Conservation (phyloP, 1,140 invertebrate species). For the Chlorops oryzae region DNA sequence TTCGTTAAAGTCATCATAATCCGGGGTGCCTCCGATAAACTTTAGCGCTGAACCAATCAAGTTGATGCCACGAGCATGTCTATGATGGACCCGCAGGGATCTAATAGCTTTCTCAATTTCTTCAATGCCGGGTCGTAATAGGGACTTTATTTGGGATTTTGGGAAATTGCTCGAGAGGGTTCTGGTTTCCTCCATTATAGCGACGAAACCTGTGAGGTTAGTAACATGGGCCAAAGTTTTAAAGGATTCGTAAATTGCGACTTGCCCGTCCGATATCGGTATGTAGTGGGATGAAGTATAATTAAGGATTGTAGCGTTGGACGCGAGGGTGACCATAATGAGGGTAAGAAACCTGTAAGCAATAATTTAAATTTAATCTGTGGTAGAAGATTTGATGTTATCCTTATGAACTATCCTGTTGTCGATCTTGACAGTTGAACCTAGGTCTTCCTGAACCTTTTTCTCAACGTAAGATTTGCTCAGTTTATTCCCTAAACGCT, state of each 20-base stretch:
- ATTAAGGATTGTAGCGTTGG: conserved; percentile 10
- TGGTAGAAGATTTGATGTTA: not conserved
- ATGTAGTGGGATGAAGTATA: conserved; percentile 18
- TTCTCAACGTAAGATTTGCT: not conserved
- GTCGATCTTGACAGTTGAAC: conserved; percentile 1
- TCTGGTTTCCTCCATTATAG: not conserved
- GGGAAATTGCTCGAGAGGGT: not conserved
- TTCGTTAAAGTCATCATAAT: conserved; percentile 7
- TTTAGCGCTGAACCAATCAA: conserved; percentile 7
- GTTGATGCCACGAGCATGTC: conserved; percentile 9
- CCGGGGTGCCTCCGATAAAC: conserved; percentile 6
- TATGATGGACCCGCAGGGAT: conserved; percentile 4
- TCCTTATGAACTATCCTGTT: conserved; percentile 10
- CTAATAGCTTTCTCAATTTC: conserved; percentile 2
- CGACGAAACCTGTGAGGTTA: not conserved
- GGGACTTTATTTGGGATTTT: conserved; percentile 4
- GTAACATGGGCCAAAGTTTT: not conserved
- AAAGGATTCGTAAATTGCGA: not conserved
- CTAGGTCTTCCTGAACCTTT: not conserved
- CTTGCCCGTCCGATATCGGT: not conserved
- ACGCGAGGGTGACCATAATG: not conserved
- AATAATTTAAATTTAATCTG: too few species aligned
- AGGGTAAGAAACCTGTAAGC: not conserved
- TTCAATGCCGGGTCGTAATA: not conserved
- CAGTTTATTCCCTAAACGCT: conserved; percentile 1